Evolutionary conservation across 2,888 invertebrate species (phyloP).

Genomic region (Brachynemurus nebulosus): DNA sequence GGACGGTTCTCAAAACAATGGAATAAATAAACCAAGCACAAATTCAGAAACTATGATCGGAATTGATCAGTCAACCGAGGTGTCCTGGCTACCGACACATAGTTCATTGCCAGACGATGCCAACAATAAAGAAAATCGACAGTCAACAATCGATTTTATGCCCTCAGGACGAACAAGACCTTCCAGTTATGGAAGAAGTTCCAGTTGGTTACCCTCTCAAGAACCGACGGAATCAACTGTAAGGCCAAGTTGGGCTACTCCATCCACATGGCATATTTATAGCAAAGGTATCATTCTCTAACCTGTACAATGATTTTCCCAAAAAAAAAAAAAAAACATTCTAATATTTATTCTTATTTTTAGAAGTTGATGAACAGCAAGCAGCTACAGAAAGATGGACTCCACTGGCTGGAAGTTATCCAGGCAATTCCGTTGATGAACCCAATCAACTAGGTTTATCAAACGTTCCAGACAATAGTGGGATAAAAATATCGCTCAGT

Average conservation of each 20-base stretch:
- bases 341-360: too few species aligned
- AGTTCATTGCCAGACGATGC: constrained; percentile 4
- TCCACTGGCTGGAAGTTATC: constrained; percentile 36
- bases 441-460: constrained; percentile 40
- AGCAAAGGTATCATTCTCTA: constrained; percentile 9
- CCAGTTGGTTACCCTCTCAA: constrained; percentile 30
- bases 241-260: constrained; percentile 25
- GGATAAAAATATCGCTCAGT: too few species aligned
- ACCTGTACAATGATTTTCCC: too few species aligned
- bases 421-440: constrained; percentile 40
- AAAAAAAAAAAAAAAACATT: too few species aligned
- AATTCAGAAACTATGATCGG: too few species aligned
- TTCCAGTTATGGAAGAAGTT: constrained; percentile 36
- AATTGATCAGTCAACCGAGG: constrained; percentile 7
- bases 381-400: constrained; percentile 26
- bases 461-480: constrained; percentile 19
- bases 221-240: constrained; percentile 14
- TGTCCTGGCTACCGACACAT: constrained; percentile 6
- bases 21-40: too few species aligned
- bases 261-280: constrained; percentile 24
- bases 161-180: constrained; percentile 28
- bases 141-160: constrained; percentile 9
- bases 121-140: background rate
- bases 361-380: background rate
- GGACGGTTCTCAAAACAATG: too few species aligned